Percentiles rank a stretch among this genome's conserved stretches.
These are phyloP conservation scores for Enteromius afrohamiltoni DNA, from an alignment of 2,797 vertebrate genomes.

Conservation along the genomic window DNA sequence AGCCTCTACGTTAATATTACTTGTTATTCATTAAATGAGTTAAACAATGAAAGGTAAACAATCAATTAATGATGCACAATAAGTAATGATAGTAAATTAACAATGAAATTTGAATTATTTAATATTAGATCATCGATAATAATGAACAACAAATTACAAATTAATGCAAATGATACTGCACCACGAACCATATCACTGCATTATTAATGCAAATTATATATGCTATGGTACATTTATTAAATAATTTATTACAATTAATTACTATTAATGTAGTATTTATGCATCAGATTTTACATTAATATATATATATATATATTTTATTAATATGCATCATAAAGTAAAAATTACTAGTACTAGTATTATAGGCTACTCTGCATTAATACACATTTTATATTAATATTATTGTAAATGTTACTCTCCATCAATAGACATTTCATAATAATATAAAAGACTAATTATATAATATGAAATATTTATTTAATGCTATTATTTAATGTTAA, in stretches of 20 bases:
- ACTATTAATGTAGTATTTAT: not conserved
- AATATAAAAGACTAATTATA: not conserved
- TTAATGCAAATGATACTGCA: not conserved
- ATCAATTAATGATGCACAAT: not conserved
- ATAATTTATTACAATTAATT: not conserved
- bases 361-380: not conserved
- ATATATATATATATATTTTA: not conserved
- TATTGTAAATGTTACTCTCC: too few relatives aligned
- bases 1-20: not conserved
- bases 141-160: not conserved
- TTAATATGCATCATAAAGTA: not conserved
- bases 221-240: not conserved
- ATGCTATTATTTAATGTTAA: not conserved
- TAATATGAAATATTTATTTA: not conserved
- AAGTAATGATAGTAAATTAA: not conserved
- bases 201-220: not conserved
- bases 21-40: too few relatives aligned
- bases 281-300: not conserved
- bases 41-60: too few relatives aligned
- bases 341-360: not conserved
- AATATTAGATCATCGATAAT: not conserved
- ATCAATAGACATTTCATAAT: too few relatives aligned
- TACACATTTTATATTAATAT: not conserved
- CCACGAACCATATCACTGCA: not conserved
- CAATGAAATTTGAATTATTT: not conserved